Evolutionary conservation across 2,113 vertebrate genomes (phyloP), one percentile per base, ranked within the genome.

Genomic region (Suricata suricatta): DNA sequence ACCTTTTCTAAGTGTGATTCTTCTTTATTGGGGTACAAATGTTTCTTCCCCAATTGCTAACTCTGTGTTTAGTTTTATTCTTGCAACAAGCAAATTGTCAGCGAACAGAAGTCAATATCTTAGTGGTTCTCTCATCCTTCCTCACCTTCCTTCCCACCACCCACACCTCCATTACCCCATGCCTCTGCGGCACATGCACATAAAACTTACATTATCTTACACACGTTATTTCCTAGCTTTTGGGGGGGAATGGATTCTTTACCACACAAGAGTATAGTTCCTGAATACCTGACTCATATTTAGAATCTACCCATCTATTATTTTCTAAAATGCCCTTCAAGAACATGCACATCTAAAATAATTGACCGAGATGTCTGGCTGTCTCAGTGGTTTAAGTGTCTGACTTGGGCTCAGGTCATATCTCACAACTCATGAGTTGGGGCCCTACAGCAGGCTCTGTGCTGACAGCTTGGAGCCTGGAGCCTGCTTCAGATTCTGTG

Each of bases 251-350:
- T 12, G 10, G n/a, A 21, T 64, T 35, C 41, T 69, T 90, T 93
- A 50, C n/a, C 41, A 35, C 38, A 54, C 77, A 54, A 44, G 35
- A 86, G 5, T 41, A 0, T 84, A 66, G 83, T 72, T 96, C 80
- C 57, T 72, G 50, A 64, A 44, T 95, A 57, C 71, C 23, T 74
- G 7, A 64, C 64, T 87, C n/a, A 57, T 50, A 41, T 63, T 83
- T 52, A 90, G 27, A 79, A 77, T 84, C n/a, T 35, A 80, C 33
- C 33, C 12, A 74, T 25, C 54, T 27, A 79, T 54, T 89, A 23
- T 41, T 95, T 93, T 94, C 84, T 71, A 89, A 85, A 80, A 52
- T 93, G 14, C 31, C 33, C 90, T 52, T 69, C 44, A 81, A 57
- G 54, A 81, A 86, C 15, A 89, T 66, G 31, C 33, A 12, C 7